phyloP scores from a whole-genome alignment of 2,888 invertebrate genomes.

The Leptopilina syphax region DNA sequence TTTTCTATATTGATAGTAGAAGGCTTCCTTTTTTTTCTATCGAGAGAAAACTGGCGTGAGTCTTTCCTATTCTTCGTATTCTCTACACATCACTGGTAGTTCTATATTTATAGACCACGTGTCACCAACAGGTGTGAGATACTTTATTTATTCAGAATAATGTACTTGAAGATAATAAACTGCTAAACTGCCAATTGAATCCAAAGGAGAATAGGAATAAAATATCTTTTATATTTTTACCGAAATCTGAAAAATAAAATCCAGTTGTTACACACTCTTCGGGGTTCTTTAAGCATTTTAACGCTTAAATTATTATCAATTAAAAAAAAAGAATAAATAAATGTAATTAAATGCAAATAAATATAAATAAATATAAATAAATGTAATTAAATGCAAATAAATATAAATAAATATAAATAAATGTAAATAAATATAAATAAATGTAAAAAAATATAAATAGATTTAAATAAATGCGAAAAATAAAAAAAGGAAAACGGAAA shows the following conservation, averaged over 20 bases:
- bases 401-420: no score
- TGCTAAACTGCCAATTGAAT: constrained; percentile 7
- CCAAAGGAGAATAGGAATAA: constrained; percentile 1
- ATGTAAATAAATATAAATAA: no score
- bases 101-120: constrained; percentile 27
- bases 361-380: no score
- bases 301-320: no score
- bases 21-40: constrained; percentile 3
- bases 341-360: no score
- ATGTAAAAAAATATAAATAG: background rate
- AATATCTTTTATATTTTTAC: background rate
- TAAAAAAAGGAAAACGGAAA: background rate
- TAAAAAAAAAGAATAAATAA: no score
- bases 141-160: constrained; percentile 32
- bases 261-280: background rate
- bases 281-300: no score
- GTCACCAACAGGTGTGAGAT: constrained; percentile 34
- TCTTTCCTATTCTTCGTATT: constrained; percentile 20
- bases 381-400: no score
- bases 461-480: background rate
- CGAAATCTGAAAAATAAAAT: constrained; percentile 15
- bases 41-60: background rate
- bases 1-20: background rate
- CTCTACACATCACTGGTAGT: constrained; percentile 10
- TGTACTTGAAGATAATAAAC: constrained; percentile 3